phyloP scores from a whole-genome alignment of 2,888 invertebrate genomes.

The Pyrochroa serraticornis region DNA sequence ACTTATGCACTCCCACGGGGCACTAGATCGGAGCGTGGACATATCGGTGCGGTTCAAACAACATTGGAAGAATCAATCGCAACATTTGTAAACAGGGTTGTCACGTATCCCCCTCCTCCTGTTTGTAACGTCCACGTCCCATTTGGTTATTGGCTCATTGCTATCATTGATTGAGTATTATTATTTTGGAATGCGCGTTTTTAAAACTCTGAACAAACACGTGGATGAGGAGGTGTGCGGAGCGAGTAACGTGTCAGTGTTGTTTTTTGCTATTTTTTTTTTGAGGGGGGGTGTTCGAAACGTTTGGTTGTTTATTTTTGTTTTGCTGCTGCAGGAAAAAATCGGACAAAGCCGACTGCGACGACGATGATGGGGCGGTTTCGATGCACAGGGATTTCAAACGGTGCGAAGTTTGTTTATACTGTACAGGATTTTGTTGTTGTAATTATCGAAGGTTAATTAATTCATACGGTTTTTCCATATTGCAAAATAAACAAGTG shows the following conservation, averaged over 20 bases:
- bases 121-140: constrained; percentile 55
- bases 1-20: constrained; percentile 48
- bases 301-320: constrained; percentile 30
- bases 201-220: constrained; percentile 60
- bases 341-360: constrained; percentile 4
- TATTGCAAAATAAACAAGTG: constrained; percentile 28
- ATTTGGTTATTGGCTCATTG: constrained; percentile 62
- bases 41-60: constrained; percentile 58
- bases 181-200: constrained; percentile 62
- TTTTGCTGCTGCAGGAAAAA: constrained; percentile 23
- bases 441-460: constrained; percentile 39
- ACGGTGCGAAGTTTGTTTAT: constrained; percentile 32
- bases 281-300: neutral
- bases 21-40: constrained; percentile 51
- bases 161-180: constrained; percentile 62
- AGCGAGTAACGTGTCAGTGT: constrained; percentile 45
- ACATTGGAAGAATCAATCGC: constrained; percentile 61
- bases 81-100: constrained; percentile 61
- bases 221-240: constrained; percentile 37
- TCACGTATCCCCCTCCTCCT: constrained; percentile 56
- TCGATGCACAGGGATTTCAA: constrained; percentile 25
- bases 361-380: constrained; percentile 14
- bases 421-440: constrained; percentile 39
- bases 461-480: constrained; percentile 35
- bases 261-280: constrained; percentile 40